These are phyloP conservation scores for Apostichopus japonicus DNA, from an alignment of 35 echinoderm and acorn worm species.

Conservation along the genomic window DNA sequence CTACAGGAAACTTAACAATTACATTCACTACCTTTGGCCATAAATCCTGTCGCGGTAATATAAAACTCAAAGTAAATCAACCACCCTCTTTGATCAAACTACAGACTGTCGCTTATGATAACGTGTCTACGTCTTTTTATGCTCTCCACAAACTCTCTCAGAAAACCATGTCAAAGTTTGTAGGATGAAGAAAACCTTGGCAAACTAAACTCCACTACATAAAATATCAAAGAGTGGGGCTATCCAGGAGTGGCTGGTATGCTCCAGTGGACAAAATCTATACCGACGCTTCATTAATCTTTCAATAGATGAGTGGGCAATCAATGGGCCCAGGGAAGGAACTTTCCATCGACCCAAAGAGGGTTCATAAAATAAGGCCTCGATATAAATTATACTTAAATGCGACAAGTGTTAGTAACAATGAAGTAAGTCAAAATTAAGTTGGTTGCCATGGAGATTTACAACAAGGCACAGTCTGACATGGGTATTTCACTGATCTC, in stretches of 20 bases:
- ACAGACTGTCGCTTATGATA: not conserved
- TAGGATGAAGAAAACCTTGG: not conserved
- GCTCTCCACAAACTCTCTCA: not conserved
- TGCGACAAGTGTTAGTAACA: not conserved
- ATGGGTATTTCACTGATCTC: too few relatives aligned
- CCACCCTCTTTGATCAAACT: slow-evolving; percentile 3
- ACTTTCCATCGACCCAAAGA: not conserved
- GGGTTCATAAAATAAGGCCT: not conserved
- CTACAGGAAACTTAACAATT: not conserved
- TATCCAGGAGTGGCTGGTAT: not conserved
- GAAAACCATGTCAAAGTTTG: not conserved
- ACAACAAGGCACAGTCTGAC: too few relatives aligned
- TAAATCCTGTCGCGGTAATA: not conserved
- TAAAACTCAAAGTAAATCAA: not conserved
- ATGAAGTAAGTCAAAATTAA: not conserved
- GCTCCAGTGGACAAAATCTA: slow-evolving; percentile 2
- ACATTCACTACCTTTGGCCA: not conserved
- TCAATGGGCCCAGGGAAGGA: not conserved
- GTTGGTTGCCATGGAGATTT: too few relatives aligned
- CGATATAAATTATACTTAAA: not conserved
- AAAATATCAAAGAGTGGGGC: not conserved
- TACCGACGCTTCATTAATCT: not conserved
- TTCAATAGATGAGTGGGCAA: not conserved
- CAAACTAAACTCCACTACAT: too few relatives aligned
- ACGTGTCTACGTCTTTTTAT: not conserved